Conservation (phyloP, 2,113 vertebrate species). For the Odontophorus gujanensis region DNA sequence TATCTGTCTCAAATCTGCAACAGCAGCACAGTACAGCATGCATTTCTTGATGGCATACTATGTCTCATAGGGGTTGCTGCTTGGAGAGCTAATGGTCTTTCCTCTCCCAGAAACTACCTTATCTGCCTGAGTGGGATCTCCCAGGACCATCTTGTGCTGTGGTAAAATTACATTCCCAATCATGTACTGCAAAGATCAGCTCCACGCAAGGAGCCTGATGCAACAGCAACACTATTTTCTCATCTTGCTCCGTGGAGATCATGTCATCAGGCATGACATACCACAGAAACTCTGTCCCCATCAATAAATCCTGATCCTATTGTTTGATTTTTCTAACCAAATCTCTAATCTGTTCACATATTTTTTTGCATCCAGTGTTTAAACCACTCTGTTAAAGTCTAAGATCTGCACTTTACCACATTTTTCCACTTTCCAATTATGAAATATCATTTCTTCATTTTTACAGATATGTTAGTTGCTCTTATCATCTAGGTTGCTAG, state of each 20-base stretch:
- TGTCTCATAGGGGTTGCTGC: neutral
- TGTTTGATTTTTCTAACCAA: neutral
- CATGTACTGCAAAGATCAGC: accelerated
- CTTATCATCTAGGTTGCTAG: neutral
- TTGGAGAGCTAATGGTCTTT: neutral
- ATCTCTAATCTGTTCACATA: accelerated
- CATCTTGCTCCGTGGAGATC: neutral
- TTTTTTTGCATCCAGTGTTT: neutral
- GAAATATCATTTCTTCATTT: neutral
- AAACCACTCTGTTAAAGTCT: neutral
- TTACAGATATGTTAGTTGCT: neutral
- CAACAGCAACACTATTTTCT: neutral
- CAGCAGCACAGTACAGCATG: neutral
- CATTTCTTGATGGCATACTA: neutral
- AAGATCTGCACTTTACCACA: neutral
- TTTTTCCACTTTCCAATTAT: neutral
- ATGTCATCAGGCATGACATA: neutral
- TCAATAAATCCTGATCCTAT: neutral
- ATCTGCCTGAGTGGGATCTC: neutral
- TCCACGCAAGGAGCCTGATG: accelerated
- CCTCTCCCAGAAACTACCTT: neutral
- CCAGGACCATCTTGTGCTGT: neutral
- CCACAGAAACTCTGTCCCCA: neutral
- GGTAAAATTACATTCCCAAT: accelerated
- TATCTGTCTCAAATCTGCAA: accelerated